Base-by-base conservation (phyloP, 2,797 vertebrate species). In the Anabacerthia variegaticeps region DNA sequence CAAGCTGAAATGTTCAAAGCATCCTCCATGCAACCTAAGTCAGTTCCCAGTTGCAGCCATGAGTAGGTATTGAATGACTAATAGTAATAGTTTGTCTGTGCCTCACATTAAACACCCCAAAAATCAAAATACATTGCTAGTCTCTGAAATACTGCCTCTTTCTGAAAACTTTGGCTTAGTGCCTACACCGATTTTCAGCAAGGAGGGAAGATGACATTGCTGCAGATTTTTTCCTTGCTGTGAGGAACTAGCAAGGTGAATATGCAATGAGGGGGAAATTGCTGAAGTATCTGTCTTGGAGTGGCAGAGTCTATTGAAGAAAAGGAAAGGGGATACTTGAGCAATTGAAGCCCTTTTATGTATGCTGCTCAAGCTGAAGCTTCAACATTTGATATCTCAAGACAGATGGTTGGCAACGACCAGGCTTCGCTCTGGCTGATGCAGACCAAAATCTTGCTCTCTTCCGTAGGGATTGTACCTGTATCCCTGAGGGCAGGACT, bases 211-310 rank as follows among this genome's bases (percentile, higher is more conserved):
- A 94, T 76, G 85, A 94, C 80, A 69, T 62, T 86, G 84, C 85
- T 3, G 14, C 96, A 93, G 83, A 90, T 85, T 92, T 94, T 81
- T 77, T 85, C 46, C 66, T 72, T 76, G 77, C 71, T 85, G 52
- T 87, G 80, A 86, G 76, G 52, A 82, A 2, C 63, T 93, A 92
- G 74, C 79, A 94, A 92, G 93, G 96, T 96, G 94, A 90, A 93
- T 77, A 52, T 74, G 27, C 71, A 90, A 48, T 39, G 81, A 86
- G 63, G 44, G 76, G 14, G 61, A 85, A 85, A 80, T 62, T 54
- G 55, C 49, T 39, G 77, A 90, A 84, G 52, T 65, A 88, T 85
- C 62, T 4, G 2, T 92, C 67, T 92, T 73, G 80, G 43, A 86
- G 48, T 71, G 52, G 34, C 62, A 86, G 76, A 67, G 79, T 87